These are phyloP conservation scores for Montipora efflorescens DNA, from an alignment of 64 coral and sea anemone species.

Conservation along the genomic window DNA sequence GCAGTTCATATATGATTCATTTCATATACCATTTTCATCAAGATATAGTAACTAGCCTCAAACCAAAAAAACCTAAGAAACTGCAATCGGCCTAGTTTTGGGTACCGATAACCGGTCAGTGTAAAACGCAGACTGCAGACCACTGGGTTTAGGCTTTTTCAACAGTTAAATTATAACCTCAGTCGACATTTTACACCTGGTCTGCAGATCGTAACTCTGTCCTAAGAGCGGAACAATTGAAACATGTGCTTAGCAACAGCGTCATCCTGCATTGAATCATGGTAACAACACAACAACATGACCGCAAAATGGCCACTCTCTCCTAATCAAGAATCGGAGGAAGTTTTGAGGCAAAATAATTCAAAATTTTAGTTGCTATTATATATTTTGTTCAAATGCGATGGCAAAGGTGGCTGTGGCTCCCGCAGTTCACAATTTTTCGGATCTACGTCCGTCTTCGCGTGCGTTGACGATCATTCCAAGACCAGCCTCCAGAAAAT, in stretches of 20 bases:
- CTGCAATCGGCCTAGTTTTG: too few relatives aligned
- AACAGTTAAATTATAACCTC: too few relatives aligned
- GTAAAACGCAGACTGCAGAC: too few relatives aligned
- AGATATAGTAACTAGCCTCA: too few relatives aligned
- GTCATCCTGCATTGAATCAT: conserved; percentile 20
- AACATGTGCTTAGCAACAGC: conserved; percentile 64
- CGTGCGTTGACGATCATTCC: conserved; percentile 78
- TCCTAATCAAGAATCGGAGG: background rate
- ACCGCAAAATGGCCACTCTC: conserved; percentile 47
- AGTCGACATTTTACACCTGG: too few relatives aligned
- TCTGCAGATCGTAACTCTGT: background rate
- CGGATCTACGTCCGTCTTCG: conserved; percentile 84
- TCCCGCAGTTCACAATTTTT: conserved; percentile 76
- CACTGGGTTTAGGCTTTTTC: too few relatives aligned
- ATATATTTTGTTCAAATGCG: conserved; percentile 2
- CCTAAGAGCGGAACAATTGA: background rate
- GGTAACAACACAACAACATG: conserved; percentile 76
- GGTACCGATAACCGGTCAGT: too few relatives aligned
- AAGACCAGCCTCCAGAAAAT: conserved; percentile 68
- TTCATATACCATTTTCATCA: too few relatives aligned
- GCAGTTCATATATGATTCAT: too few relatives aligned
- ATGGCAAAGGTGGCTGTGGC: conserved; percentile 95
- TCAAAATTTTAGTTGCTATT: background rate
- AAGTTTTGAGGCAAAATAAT: background rate
- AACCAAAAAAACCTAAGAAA: too few relatives aligned